Conservation (phyloP, 2,797 vertebrate genomes). For the Falco peregrinus region DNA sequence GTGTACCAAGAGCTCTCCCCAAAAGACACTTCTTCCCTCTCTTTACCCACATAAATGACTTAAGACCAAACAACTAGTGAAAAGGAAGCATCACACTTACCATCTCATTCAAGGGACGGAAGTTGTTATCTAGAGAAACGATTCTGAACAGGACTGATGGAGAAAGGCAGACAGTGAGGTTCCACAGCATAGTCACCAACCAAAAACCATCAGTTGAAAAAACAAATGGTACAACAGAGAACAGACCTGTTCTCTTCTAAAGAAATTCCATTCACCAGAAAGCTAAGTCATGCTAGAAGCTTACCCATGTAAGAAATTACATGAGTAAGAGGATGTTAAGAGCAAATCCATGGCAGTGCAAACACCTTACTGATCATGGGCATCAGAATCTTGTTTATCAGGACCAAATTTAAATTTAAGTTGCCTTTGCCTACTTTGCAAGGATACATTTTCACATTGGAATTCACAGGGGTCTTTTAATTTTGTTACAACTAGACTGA, state of each 20-base stretch:
- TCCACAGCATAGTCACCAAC: not conserved
- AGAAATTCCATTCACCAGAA: not conserved
- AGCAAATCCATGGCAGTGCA: not conserved
- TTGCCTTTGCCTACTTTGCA: not conserved
- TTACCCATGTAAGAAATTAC: not conserved
- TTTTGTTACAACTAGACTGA: not conserved
- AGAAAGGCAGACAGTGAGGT: conserved; percentile 34
- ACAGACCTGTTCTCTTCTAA: not conserved
- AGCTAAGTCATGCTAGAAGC: not conserved
- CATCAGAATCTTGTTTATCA: not conserved
- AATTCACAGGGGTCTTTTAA: not conserved
- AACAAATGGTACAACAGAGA: not conserved
- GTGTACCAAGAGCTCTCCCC: not conserved
- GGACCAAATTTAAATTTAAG: not conserved
- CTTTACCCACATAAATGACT: not conserved
- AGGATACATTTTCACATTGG: not conserved
- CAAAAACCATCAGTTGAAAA: not conserved
- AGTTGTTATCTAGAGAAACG: conserved; percentile 78
- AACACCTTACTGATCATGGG: not conserved
- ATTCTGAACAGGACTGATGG: conserved; percentile 85
- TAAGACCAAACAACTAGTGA: not conserved
- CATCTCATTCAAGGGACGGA: conserved; percentile 72
- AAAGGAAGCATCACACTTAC: conserved; percentile 50
- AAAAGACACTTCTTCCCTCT: not conserved
- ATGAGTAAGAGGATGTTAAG: not conserved